Percentiles rank a stretch among this genome's conserved stretches.
Conservation (phyloP, 2,797 vertebrate genomes). For the Helicolenus hilgendorfi region DNA sequence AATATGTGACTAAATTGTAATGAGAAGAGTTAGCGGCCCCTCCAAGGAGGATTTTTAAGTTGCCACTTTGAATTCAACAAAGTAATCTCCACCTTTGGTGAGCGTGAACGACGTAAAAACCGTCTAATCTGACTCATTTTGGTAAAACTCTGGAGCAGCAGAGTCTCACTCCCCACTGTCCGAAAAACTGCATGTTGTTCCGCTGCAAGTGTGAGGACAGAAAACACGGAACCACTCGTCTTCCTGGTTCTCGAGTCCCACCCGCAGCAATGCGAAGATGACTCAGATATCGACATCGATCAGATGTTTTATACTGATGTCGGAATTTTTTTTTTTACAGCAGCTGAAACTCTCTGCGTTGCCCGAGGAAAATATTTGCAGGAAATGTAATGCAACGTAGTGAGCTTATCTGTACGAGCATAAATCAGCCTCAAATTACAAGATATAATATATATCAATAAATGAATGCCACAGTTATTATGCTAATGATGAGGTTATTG, state of each 20-base stretch:
- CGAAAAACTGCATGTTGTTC: not conserved
- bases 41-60: not conserved
- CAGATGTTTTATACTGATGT: not conserved
- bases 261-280: not conserved
- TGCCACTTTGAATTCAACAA: not conserved
- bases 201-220: not conserved
- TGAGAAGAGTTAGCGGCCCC: not conserved
- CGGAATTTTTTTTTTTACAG: not conserved
- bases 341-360: not conserved
- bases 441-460: no score
- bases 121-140: not conserved
- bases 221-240: not conserved
- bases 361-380: not conserved
- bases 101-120: not conserved
- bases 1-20: not conserved
- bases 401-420: not conserved
- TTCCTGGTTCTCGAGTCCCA: not conserved
- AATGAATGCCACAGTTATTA: not conserved
- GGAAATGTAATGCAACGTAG: not conserved
- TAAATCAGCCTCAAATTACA: not conserved
- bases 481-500: constrained; percentile 78
- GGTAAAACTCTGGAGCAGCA: not conserved
- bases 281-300: not conserved
- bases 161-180: not conserved
- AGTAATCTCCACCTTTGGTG: not conserved